Evolutionary conservation across 1,140 invertebrate genomes (phyloP).

Genomic region (Diuraphis noxia): DNA sequence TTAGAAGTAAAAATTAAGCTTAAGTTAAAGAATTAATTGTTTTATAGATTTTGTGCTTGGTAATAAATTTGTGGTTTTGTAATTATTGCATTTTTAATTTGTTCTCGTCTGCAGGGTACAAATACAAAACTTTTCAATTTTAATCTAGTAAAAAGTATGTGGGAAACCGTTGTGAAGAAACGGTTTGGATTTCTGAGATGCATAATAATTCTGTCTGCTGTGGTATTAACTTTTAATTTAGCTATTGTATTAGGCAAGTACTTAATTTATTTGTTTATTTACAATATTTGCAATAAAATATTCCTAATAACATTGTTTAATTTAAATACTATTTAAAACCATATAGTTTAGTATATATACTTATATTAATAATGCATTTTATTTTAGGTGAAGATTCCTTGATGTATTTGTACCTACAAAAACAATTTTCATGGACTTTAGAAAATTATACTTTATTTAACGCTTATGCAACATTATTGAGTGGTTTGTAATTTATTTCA

Average conservation of each 20-base stretch:
- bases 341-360: not conserved
- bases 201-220: not conserved
- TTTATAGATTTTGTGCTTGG: not conserved
- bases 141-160: not conserved
- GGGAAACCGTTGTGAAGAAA: not conserved
- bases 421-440: constrained; percentile 70
- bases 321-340: not conserved
- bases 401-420: constrained; percentile 68
- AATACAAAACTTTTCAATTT: constrained; percentile 1
- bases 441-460: constrained; percentile 66
- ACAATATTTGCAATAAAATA: not conserved
- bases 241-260: not conserved
- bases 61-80: not conserved
- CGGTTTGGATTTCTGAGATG: not conserved
- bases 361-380: constrained; percentile 61
- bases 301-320: not conserved
- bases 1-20: not conserved
- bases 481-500: constrained; percentile 20
- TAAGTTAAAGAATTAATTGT: not conserved
- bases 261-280: not conserved
- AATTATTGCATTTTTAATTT: not conserved
- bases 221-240: not conserved
- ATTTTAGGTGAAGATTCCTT: constrained; percentile 64
- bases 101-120: not conserved
- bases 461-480: constrained; percentile 57